Conservation (phyloP, 2,888 invertebrate genomes). For the Linnaemya tessellans region DNA sequence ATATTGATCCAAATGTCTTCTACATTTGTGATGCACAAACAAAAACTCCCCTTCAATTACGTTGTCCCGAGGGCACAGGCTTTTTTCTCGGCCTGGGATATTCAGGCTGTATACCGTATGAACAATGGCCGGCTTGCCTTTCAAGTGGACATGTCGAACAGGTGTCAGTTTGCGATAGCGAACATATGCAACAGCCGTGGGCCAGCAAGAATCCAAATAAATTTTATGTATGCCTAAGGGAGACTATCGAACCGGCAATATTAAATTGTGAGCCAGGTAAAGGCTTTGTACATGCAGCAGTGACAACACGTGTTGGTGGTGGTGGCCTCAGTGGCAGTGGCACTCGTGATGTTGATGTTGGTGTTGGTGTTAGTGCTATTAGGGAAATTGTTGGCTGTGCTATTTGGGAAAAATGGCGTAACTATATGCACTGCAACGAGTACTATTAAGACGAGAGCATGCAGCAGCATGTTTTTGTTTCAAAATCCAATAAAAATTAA, state of each 20-base stretch:
- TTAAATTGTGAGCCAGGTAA: slow-evolving; percentile 77
- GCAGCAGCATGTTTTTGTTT: neutral
- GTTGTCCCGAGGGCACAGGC: slow-evolving; percentile 78
- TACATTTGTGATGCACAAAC: slow-evolving; percentile 77
- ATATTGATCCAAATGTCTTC: slow-evolving; percentile 79
- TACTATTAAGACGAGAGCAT: slow-evolving; percentile 74
- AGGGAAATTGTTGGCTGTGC: slow-evolving; percentile 77
- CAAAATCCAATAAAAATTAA: slow-evolving; percentile 5
- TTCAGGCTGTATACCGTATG: slow-evolving; percentile 78
- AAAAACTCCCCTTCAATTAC: slow-evolving; percentile 74
- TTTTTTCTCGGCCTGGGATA: slow-evolving; percentile 78
- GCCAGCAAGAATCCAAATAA: slow-evolving; percentile 78
- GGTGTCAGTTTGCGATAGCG: slow-evolving; percentile 67
- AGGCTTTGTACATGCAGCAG: slow-evolving; percentile 77
- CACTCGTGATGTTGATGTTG: neutral
- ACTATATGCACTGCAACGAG: slow-evolving; percentile 77
- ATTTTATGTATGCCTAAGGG: slow-evolving; percentile 78
- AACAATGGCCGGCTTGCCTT: slow-evolving; percentile 79
- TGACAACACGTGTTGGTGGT: slow-evolving; percentile 18
- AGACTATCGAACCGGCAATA: slow-evolving; percentile 74
- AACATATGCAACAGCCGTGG: slow-evolving; percentile 77
- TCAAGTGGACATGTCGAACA: slow-evolving; percentile 47
- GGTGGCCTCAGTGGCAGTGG: slow-evolving; percentile 22
- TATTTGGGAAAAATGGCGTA: slow-evolving; percentile 78
- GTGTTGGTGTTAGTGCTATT: neutral